Base-by-base conservation (phyloP, 2,888 invertebrate species). In the Thyatira batis region DNA sequence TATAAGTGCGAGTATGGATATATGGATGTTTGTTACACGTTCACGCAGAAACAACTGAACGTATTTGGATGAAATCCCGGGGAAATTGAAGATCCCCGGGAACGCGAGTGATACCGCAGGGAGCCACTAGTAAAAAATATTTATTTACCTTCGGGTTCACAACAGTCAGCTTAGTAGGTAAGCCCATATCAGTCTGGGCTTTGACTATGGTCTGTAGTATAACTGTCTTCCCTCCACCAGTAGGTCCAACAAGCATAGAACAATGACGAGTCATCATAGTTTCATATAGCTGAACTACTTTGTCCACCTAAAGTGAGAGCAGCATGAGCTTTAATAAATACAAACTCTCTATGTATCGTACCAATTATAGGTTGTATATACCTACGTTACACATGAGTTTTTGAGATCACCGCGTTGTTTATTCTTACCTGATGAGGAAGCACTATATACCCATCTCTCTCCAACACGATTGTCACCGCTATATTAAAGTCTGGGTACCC, bases 231-330 rank as follows among this genome's bases (percentile, higher is more conserved):
- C 98, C 98, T 21, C 98, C 97, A 23, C 98, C 97, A 3, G 98
- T 98, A 20, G 98, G 97, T 0, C 98, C 98, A 2, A 98, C 96
- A 60, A 98, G 84, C 97, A 98, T 98, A 3, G 96, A 95, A 50
- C 97, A 97, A 87, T 98, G 98, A 33, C 98, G 94, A 0, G 97
- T 98, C 96, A 97, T 96, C 97, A 98, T 98, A 0, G 97, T 97
- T 90, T 98, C 98, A 79, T 98, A 97, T 82, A 98, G 78, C 84
- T 98, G 98, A 4, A 98, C 95, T 20, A 98, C 95, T 93, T 97
- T 97, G 78, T 97, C 96, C 57, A 96, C 94, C 96, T 97, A 73
- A 4, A 64, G 56, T 55, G 21, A 27, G 48, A 55, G 44, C n/a
- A n/a, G n/a, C n/a, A n/a, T n/a, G n/a, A n/a, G n/a, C n/a, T n/a